A percentile compares a stretch with the other conserved stretches of the same genome.
Evolutionary conservation across 2,888 invertebrate genomes (phyloP).

Genomic region (Trilocha varians): DNA sequence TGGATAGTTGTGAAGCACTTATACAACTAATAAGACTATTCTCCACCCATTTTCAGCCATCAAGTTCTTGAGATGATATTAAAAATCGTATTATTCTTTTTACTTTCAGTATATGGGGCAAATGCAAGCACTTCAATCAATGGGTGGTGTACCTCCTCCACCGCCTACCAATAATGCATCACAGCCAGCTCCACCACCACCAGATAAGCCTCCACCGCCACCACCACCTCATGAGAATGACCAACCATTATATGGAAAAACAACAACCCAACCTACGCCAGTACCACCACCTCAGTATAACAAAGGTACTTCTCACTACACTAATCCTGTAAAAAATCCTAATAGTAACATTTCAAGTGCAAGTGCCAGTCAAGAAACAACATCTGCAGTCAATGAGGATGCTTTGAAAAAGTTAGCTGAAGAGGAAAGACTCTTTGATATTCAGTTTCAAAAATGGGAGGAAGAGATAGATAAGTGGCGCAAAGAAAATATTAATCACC

Average conservation of each 20-base stretch:
- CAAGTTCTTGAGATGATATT: too few species aligned
- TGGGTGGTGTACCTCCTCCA: constrained; percentile 36
- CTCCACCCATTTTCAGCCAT: too few species aligned
- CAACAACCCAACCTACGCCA: constrained; percentile 19
- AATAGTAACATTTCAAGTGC: constrained; percentile 31
- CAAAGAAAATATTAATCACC: constrained; percentile 91
- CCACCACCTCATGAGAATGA: constrained; percentile 59
- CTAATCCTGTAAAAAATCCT: constrained; percentile 34
- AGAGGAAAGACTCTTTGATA: constrained; percentile 89
- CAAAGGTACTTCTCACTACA: constrained; percentile 19
- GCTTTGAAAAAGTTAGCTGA: constrained; percentile 59
- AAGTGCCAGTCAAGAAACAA: constrained; percentile 18
- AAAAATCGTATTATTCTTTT: too few species aligned
- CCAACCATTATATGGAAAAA: constrained; percentile 42
- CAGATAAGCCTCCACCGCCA: constrained; percentile 40
- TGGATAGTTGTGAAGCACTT: too few species aligned
- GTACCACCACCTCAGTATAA: constrained; percentile 21
- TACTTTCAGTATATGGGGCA: constrained; percentile 54
- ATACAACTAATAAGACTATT: too few species aligned
- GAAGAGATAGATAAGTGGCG: constrained; percentile 94
- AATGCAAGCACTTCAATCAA: constrained; percentile 44
- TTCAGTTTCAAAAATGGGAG: constrained; percentile 93
- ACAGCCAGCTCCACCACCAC: constrained; percentile 30
- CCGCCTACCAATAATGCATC: constrained; percentile 38
- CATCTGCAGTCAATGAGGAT: constrained; percentile 36